These are phyloP conservation scores for Exocentrus adspersus DNA, from an alignment of 2,888 invertebrate genomes.

Conservation along the genomic window DNA sequence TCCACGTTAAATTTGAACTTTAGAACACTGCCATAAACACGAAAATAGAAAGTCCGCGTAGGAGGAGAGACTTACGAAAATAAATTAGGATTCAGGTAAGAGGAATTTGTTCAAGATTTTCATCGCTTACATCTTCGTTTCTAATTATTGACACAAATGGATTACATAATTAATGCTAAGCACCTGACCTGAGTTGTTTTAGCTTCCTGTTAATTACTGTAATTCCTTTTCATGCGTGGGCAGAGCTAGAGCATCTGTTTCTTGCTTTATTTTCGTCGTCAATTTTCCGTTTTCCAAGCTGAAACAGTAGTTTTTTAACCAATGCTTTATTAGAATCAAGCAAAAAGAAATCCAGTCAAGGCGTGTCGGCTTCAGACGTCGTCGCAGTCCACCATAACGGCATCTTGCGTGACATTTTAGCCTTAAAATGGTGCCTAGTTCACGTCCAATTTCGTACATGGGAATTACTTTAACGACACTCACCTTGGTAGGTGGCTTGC, in stretches of 20 bases:
- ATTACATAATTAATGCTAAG: background rate
- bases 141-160: background rate
- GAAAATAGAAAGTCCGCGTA: constrained; percentile 8
- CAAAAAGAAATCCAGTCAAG: background rate
- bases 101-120: background rate
- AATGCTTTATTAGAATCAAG: background rate
- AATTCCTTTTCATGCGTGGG: no score
- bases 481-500: background rate
- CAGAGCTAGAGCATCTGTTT: no score
- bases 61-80: background rate
- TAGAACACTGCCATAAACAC: background rate
- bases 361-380: background rate
- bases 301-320: no score
- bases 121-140: background rate
- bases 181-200: background rate
- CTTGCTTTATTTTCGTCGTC: no score
- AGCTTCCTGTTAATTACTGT: background rate
- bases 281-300: no score
- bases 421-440: background rate
- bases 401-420: background rate
- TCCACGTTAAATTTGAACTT: background rate
- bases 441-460: constrained; percentile 4
- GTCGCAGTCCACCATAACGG: background rate
- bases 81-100: no score
- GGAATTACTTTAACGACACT: constrained; percentile 1